Base-by-base conservation (phyloP, 2,113 vertebrate species). In the Prionailurus bengalensis region DNA sequence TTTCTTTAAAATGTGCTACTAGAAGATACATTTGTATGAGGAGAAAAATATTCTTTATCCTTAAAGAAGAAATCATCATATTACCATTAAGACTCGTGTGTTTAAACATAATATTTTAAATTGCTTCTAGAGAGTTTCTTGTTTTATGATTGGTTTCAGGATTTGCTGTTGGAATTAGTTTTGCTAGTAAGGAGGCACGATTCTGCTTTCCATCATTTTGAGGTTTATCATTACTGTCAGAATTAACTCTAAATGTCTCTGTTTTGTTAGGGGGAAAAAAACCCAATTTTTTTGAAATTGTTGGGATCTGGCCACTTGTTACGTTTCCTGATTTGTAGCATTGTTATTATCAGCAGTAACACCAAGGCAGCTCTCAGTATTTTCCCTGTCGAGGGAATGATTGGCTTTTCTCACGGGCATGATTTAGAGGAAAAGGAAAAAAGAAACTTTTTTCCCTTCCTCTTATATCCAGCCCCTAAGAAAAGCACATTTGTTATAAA, bases 71-170 rank as follows among this genome's bases (percentile, higher is more conserved):
- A 53, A 95, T 76, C 13, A 74, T 63, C 42, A 16, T n/a, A 27
- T 63, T 42, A 70, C 42, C 27, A 51, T 81, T 63, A 87, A 87
- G 73, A 76, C 13, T 36, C 1, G 9, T 61, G 11, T 68, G 4
- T 94, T 85, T 73, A 80, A 94, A 74, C 19, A 53, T 36, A 92
- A 36, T 82, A 87, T 45, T 86, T 61, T 74, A 90, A 92, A 78
- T 93, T 93, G 48, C 29, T 95, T 82, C 74, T 48, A 25, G 39
- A 63, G 87, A 82, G 29, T 93, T 88, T 95, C 66, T 61, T 61
- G 31, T 19, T 92, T 89, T 95, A 5, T 85, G 74, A 89, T 81
- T 51, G 25, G 48, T 85, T 87, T 90, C 13, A 36, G 80, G 17
- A 86, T 86, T 86, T 78, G 63, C n/a, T 63, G 13, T 42, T 84